Percentiles rank a stretch among this genome's conserved stretches.
Conservation (phyloP, 2,113 vertebrate species). For the Xenopus tropicalis region DNA sequence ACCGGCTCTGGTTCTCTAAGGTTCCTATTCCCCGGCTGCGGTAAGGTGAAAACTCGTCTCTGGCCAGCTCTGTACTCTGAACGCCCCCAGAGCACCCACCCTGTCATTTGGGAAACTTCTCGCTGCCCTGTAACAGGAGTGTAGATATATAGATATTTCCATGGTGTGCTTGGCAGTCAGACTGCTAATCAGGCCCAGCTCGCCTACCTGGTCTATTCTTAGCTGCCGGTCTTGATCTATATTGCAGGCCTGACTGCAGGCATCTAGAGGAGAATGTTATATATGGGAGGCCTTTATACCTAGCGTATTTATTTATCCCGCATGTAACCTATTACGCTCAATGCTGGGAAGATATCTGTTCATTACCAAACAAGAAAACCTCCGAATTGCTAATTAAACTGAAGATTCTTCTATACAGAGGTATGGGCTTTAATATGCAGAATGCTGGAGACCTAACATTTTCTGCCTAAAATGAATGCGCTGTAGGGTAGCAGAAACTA, state of each 20-base stretch:
- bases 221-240: slow-evolving; percentile 4
- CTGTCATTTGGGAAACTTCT: neutral
- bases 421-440: too few species aligned
- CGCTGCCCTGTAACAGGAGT: too few species aligned
- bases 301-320: too few species aligned
- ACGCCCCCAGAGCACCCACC: too few species aligned
- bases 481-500: too few species aligned
- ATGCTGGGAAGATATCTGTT: too few species aligned
- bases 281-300: neutral
- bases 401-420: too few species aligned
- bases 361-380: too few species aligned
- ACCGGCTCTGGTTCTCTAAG: slow-evolving; percentile 27
- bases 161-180: neutral
- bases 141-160: neutral
- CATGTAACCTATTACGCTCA: too few species aligned
- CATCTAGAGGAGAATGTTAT: neutral
- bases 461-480: too few species aligned
- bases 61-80: neutral
- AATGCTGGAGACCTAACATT: too few species aligned
- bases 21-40: slow-evolving; percentile 31
- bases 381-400: too few species aligned
- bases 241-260: slow-evolving; percentile 4
- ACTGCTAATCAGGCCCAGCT: slow-evolving; percentile 16
- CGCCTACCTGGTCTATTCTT: slow-evolving; percentile 25
- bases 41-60: slow-evolving; percentile 51